These are phyloP conservation scores for Nyctibius bracteatus DNA, from an alignment of 2,113 vertebrate genomes.

Conservation along the genomic window DNA sequence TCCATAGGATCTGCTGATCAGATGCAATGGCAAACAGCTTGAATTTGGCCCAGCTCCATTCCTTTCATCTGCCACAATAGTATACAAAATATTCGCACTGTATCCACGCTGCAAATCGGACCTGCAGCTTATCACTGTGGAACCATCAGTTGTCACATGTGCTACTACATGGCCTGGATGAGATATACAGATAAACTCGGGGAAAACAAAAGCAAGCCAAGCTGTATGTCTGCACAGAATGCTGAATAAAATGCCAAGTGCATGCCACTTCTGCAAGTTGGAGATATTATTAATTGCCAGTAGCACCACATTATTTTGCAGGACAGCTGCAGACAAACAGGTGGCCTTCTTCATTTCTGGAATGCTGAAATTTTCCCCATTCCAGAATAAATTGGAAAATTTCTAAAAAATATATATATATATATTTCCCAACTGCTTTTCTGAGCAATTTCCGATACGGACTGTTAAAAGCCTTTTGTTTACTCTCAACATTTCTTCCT, in stretches of 20 bases:
- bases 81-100: slow-evolving; percentile 31
- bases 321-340: slow-evolving; percentile 50
- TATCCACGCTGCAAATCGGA: not conserved
- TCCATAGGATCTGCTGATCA: slow-evolving; percentile 66
- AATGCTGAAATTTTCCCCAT: slow-evolving; percentile 20
- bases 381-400: not conserved
- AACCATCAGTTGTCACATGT: slow-evolving; percentile 30
- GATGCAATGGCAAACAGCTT: slow-evolving; percentile 46
- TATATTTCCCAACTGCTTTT: not conserved
- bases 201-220: slow-evolving; percentile 45
- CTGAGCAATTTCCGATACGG: not conserved
- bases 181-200: slow-evolving; percentile 50
- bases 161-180: not conserved
- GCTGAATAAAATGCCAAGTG: not conserved
- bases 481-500: not conserved
- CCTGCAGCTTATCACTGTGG: slow-evolving; percentile 9
- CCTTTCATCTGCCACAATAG: slow-evolving; percentile 18
- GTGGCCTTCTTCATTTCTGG: slow-evolving; percentile 23
- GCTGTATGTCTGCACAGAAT: not conserved
- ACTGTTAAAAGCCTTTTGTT: not conserved
- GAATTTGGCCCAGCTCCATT: slow-evolving; percentile 28
- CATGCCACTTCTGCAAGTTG: not conserved
- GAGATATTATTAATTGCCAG: slow-evolving; percentile 32
- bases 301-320: not conserved
- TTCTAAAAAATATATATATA: not conserved